Percentiles rank a stretch among this genome's conserved stretches.
Conservation (phyloP, 1,140 invertebrate species). For the Holotrichia oblita region DNA sequence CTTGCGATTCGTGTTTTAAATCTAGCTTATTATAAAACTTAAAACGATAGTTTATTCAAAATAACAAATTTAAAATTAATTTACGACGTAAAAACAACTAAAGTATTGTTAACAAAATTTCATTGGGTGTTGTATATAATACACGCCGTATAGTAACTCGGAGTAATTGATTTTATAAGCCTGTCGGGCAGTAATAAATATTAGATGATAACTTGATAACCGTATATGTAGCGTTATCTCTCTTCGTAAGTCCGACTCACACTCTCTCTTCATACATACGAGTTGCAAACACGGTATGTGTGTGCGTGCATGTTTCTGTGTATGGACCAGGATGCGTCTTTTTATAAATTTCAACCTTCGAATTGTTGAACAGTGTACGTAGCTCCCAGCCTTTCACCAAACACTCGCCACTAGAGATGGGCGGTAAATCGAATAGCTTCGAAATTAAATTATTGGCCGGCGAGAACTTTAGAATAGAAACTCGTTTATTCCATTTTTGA, state of each 20-base stretch:
- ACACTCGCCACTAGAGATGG: slow-evolving; percentile 29
- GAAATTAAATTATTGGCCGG: neutral
- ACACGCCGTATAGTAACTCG: neutral
- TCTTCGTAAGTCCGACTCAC: neutral
- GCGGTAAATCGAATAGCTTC: neutral
- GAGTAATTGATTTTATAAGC: slow-evolving; percentile 14
- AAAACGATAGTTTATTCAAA: too few relatives aligned
- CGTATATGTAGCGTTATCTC: slow-evolving; percentile 14
- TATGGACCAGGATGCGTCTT: slow-evolving; percentile 53
- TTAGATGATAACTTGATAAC: slow-evolving; percentile 15
- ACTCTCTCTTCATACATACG: neutral
- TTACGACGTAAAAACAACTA: too few relatives aligned
- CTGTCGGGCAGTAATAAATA: slow-evolving; percentile 5
- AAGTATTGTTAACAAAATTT: too few relatives aligned
- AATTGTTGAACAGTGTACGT: slow-evolving; percentile 38
- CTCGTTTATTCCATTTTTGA: too few relatives aligned
- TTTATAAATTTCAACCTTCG: slow-evolving; percentile 53
- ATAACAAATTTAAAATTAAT: too few relatives aligned
- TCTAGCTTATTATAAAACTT: too few relatives aligned
- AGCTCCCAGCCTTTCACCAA: slow-evolving; percentile 20
- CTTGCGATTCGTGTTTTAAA: too few relatives aligned
- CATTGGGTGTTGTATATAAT: too few relatives aligned
- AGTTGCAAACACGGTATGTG: neutral
- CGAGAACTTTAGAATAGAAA: neutral
- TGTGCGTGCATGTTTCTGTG: neutral